These are phyloP conservation scores for Amblyornis subalaris DNA, from an alignment of 2,113 vertebrate species.

Conservation along the genomic window DNA sequence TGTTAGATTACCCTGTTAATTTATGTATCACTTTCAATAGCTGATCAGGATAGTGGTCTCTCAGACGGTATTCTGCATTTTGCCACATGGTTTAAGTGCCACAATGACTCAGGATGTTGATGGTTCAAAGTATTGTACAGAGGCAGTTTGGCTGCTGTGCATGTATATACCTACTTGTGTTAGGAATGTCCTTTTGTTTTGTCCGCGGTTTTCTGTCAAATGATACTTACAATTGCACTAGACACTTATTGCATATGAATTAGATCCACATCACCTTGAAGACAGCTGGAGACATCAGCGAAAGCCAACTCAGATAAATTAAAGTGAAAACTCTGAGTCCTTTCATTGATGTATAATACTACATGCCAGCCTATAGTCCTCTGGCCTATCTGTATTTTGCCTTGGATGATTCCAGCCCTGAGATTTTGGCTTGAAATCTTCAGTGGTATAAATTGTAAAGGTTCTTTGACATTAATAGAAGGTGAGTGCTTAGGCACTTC, in stretches of 20 bases:
- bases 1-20: background rate
- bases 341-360: background rate
- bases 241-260: background rate
- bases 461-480: background rate
- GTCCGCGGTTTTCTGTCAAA: background rate
- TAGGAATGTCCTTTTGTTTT: background rate
- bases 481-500: background rate
- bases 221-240: background rate
- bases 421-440: background rate
- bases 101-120: constrained; percentile 37
- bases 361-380: background rate
- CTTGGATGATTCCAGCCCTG: background rate
- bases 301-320: background rate
- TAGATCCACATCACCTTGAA: background rate
- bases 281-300: background rate
- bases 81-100: constrained; percentile 45
- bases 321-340: background rate
- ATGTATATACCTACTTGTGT: background rate
- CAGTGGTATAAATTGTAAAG: background rate
- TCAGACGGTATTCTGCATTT: background rate
- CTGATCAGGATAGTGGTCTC: background rate
- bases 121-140: background rate
- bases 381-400: background rate
- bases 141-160: background rate
- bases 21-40: background rate